Percentiles rank a stretch among this genome's conserved stretches.
phyloP scores from a whole-genome alignment of 2,888 invertebrate species.

The Petrolisthes cinctipes region DNA sequence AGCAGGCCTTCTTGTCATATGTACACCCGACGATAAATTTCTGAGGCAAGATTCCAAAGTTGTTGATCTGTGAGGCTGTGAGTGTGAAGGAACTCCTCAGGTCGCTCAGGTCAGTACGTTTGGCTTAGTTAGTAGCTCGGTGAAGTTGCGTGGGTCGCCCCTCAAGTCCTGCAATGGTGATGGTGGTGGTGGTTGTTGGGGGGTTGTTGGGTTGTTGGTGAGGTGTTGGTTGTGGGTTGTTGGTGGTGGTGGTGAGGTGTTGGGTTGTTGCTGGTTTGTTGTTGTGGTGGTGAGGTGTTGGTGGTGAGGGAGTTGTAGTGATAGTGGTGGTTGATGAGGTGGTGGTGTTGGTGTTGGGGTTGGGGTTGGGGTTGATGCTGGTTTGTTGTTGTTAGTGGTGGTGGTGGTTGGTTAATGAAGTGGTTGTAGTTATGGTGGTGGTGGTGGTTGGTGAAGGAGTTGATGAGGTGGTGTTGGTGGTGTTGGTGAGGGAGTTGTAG shows the following conservation, averaged over 20 bases:
- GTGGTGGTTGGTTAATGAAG: too few relatives aligned
- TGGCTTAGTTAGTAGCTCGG: slow-evolving; percentile 22
- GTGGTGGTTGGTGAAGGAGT: too few relatives aligned
- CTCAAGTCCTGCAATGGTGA: slow-evolving; percentile 27
- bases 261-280: too few relatives aligned
- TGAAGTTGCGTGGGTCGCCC: slow-evolving; percentile 48
- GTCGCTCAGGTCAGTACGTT: slow-evolving; percentile 38
- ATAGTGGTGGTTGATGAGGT: too few relatives aligned
- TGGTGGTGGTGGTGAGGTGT: too few relatives aligned
- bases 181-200: background rate
- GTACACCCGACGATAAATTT: slow-evolving; percentile 59
- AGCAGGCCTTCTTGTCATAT: slow-evolving; percentile 50
- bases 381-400: background rate
- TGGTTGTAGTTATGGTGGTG: too few relatives aligned
- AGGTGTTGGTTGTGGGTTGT: background rate
- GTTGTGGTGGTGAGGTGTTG: too few relatives aligned
- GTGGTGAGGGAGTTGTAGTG: too few relatives aligned
- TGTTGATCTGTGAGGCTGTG: slow-evolving; percentile 35
- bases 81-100: slow-evolving; percentile 52
- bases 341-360: background rate
- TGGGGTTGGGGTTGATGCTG: background rate
- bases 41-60: slow-evolving; percentile 47
- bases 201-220: background rate
- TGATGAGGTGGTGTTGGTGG: too few relatives aligned
- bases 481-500: too few relatives aligned